Evolutionary conservation across 2,888 invertebrate species (phyloP), one percentile per base, ranked within the genome.

Genomic region (Ichneumoninae sp.): DNA sequence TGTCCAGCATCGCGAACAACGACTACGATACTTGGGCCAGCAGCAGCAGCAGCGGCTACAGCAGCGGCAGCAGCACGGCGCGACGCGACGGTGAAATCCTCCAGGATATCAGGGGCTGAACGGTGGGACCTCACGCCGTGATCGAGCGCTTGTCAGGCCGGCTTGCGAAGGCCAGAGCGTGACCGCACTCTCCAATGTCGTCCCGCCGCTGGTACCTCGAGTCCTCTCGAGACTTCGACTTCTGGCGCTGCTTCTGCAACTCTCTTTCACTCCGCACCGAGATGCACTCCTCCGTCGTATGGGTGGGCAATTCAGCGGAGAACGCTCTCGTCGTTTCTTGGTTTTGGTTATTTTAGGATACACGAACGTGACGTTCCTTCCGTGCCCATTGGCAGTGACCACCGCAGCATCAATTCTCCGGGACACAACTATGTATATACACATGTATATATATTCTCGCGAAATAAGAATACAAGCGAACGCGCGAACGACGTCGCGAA

Each of bases 131-230:
- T 91, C 91, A 90, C 91, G 91, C 90, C 89, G 89, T 87, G 89
- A 90, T 90, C 90, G 89, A 89, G 89, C 88, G 89, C 90, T 90
- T 91, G 90, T 90, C 90, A 90, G 89, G 88, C 87, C 81, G 81
- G 81, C 84, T 82, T 83, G 85, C 73, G 82, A 86, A 85, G 87
- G 85, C 86, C 86, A 86, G 82, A 87, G 88, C 88, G 89, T 89
- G 89, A 89, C 88, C 88, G 85, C 88, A 87, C 89, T 89, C 86
- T 83, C 81, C 87, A 88, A 87, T 87, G 86, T 85, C 80, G 69
- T 52, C 68, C 79, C 75, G 77, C 85, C 16, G 22, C 74, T 80
- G 75, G 80, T 30, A 63, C 73, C 76, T 78, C 73, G 71, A 81
- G 66, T 68, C 47, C 71, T 79, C 84, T 86, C 63, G 83, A 79